These are phyloP conservation scores for Rafetus swinhoei DNA, from an alignment of 2,113 vertebrate species.

Conservation along the genomic window DNA sequence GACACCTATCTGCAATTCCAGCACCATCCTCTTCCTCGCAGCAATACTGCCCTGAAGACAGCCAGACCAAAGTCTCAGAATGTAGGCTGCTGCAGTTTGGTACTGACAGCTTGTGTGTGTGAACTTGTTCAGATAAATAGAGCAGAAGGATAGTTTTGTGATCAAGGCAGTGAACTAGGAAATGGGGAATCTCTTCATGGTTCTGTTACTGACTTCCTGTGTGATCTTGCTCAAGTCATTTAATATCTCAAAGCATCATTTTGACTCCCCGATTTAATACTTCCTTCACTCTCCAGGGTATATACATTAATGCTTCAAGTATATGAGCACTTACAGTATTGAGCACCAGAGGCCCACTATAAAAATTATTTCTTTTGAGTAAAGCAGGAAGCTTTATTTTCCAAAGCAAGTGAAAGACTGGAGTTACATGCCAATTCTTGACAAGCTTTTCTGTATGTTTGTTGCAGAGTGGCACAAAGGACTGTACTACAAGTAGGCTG, in stretches of 20 bases:
- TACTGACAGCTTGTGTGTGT: not conserved
- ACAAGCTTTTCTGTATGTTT: constrained; percentile 13
- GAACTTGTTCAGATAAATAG: not conserved
- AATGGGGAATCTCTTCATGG: rapidly evolving
- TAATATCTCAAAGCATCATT: not conserved
- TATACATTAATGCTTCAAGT: not conserved
- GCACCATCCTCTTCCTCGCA: not conserved
- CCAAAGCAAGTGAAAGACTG: not conserved
- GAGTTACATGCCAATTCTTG: not conserved
- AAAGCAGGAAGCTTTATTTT: not conserved
- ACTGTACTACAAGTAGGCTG: not conserved
- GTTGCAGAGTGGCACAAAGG: constrained; percentile 8
- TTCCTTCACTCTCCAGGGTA: not conserved
- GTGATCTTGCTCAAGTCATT: not conserved
- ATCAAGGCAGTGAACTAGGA: not conserved
- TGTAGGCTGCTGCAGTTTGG: not conserved
- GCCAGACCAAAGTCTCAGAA: not conserved
- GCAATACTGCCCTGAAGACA: not conserved
- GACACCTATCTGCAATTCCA: not conserved
- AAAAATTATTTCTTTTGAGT: not conserved
- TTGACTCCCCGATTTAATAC: not conserved
- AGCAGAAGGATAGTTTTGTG: not conserved
- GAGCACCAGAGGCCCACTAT: not conserved
- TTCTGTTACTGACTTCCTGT: not conserved
- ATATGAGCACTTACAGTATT: rapidly evolving